phyloP scores from a whole-genome alignment of 2,888 invertebrate species.

The Glyphotaelius pellucidus region DNA sequence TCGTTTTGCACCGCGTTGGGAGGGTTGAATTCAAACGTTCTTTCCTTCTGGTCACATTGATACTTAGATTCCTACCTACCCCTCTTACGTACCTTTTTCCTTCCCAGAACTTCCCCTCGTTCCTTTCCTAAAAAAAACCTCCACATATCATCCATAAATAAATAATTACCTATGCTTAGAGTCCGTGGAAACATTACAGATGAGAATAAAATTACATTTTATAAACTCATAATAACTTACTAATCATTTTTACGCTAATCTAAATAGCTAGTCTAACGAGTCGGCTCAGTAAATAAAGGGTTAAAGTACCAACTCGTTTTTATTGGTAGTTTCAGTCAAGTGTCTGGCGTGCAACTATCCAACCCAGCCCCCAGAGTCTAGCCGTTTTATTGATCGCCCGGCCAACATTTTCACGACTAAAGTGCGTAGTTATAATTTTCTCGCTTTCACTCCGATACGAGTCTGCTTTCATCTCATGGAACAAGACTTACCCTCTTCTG shows the following conservation, averaged over 20 bases:
- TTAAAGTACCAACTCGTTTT: neutral
- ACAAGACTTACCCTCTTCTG: neutral
- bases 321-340: neutral
- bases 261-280: neutral
- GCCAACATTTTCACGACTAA: neutral
- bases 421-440: neutral
- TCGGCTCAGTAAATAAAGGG: neutral
- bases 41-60: too few species aligned
- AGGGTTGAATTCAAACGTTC: too few species aligned
- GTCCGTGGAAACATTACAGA: too few species aligned
- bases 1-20: too few species aligned
- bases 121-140: too few species aligned
- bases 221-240: neutral
- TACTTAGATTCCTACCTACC: too few species aligned
- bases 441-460: neutral
- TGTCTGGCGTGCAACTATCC: neutral
- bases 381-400: neutral
- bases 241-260: neutral
- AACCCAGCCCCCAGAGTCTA: neutral
- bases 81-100: too few species aligned
- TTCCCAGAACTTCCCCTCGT: too few species aligned
- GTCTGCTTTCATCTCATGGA: neutral
- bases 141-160: too few species aligned
- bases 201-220: neutral
- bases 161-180: too few species aligned